A percentile compares a stretch with the other conserved stretches of the same genome.
phyloP scores from a whole-genome alignment of 2,797 vertebrate species.

The Lepus oiostolus region DNA sequence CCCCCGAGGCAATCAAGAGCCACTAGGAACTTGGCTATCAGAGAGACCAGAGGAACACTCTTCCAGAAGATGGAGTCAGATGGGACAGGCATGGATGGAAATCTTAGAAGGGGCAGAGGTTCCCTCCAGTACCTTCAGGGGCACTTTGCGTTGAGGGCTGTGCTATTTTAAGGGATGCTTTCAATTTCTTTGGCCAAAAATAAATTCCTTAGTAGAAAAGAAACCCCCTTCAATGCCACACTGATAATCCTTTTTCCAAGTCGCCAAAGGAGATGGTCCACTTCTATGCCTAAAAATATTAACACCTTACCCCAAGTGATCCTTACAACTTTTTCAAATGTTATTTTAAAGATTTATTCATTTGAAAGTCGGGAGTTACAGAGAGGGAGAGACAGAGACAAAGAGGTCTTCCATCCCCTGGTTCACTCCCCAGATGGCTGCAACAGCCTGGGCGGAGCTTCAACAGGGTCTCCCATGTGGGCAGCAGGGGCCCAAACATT shows the following conservation, averaged over 20 bases:
- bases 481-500: no score
- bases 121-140: constrained; percentile 72
- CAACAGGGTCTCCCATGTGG: no score
- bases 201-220: constrained; percentile 68
- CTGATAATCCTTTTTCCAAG: constrained; percentile 67
- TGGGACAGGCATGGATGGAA: accelerated
- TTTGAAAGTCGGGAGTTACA: no score
- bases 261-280: neutral
- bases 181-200: constrained; percentile 76
- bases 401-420: no score
- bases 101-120: neutral
- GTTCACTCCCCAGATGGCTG: no score
- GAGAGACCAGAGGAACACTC: neutral
- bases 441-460: no score
- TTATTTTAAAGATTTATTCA: no score
- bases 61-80: neutral
- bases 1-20: neutral
- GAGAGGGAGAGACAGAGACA: no score
- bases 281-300: neutral
- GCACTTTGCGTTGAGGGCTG: neutral
- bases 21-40: neutral
- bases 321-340: neutral
- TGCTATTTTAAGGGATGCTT: constrained; percentile 6
- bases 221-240: constrained; percentile 52
- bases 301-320: neutral